phyloP scores from a whole-genome alignment of 2,888 invertebrate species.

The Dinocampus coccinellae region DNA sequence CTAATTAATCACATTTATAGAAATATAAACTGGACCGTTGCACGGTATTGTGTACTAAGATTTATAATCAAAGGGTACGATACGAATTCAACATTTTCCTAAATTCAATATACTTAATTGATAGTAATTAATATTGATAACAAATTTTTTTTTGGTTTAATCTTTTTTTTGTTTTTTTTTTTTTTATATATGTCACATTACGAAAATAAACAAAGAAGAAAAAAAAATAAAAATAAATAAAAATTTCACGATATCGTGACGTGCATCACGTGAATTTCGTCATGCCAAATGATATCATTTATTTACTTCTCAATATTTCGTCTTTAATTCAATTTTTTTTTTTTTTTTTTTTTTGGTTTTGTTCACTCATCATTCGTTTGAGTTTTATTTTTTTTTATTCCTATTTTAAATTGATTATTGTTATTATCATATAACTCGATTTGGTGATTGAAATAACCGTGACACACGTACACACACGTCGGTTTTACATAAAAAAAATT shows the following conservation, averaged over 20 bases:
- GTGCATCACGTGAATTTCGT: too few species aligned
- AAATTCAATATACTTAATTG: constrained; percentile 18
- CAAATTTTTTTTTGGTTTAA: background rate
- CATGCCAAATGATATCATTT: too few species aligned
- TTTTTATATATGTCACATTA: background rate
- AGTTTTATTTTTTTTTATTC: too few species aligned
- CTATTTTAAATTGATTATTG: background rate
- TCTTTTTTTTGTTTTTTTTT: background rate
- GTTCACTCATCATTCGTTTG: too few species aligned
- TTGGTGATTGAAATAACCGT: background rate
- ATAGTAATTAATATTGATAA: constrained; percentile 17
- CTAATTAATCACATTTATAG: constrained; percentile 66
- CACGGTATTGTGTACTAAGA: constrained; percentile 47
- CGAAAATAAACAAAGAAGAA: too few species aligned
- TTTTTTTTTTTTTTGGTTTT: too few species aligned
- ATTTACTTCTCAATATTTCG: too few species aligned
- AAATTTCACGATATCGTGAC: background rate
- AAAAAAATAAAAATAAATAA: too few species aligned
- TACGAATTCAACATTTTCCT: background rate
- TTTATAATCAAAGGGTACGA: constrained; percentile 45
- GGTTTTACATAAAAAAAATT: background rate
- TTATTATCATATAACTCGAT: background rate
- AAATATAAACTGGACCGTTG: constrained; percentile 54
- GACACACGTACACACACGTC: background rate
- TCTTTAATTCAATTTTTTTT: too few species aligned